Evolutionary conservation across 2,888 invertebrate genomes (phyloP).

Genomic region (Microdon myrmicae): DNA sequence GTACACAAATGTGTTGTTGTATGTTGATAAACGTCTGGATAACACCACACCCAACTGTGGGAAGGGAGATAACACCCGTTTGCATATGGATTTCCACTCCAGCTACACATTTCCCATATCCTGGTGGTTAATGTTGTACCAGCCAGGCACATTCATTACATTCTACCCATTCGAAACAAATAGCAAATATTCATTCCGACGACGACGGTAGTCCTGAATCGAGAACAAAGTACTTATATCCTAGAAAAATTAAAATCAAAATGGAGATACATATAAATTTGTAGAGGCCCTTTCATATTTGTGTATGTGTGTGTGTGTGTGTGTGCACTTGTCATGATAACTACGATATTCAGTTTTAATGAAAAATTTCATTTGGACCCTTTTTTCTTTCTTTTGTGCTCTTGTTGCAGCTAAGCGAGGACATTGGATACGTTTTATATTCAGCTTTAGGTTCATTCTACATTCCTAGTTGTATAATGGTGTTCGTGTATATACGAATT

Average conservation of each 20-base stretch:
- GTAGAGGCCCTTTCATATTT: no score
- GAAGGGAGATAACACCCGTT: slow-evolving; percentile 25
- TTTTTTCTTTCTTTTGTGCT: slow-evolving; percentile 49
- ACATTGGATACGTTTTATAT: slow-evolving; percentile 97
- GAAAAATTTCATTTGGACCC: slow-evolving; percentile 8
- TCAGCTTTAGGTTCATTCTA: slow-evolving; percentile 99
- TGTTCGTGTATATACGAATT: slow-evolving; percentile 98
- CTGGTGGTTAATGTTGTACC: not conserved
- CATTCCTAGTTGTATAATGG: slow-evolving; percentile 99
- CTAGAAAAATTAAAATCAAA: no score
- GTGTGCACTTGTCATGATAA: slow-evolving; percentile 7
- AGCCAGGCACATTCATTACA: not conserved
- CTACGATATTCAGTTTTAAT: slow-evolving; percentile 13
- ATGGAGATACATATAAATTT: no score
- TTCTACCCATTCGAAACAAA: not conserved
- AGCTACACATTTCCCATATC: slow-evolving; percentile 10
- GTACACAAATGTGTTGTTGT: slow-evolving; percentile 1
- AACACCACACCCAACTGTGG: no score
- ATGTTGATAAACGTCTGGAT: slow-evolving; percentile 17
- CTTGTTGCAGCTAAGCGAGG: slow-evolving; percentile 86
- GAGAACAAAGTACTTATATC: no score
- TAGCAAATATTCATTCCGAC: not conserved
- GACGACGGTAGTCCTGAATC: slow-evolving; percentile 1
- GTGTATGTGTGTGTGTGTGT: no score
- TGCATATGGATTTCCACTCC: slow-evolving; percentile 10